These are phyloP conservation scores for Bubo scandiacus DNA, from an alignment of 2,113 vertebrate species.

Conservation along the genomic window DNA sequence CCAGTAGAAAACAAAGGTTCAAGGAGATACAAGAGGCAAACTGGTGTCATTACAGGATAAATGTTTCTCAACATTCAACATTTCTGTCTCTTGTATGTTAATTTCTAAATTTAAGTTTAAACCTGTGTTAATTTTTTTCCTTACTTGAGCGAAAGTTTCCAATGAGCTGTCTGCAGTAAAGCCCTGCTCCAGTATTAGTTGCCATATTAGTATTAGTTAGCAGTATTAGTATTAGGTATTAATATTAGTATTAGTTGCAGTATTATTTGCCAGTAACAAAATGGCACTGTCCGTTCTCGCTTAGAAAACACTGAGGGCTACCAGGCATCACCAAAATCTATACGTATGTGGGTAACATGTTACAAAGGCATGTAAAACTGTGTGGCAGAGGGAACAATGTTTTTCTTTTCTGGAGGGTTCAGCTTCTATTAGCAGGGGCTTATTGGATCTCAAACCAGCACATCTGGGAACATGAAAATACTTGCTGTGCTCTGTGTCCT, in stretches of 20 bases:
- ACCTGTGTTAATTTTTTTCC: neutral
- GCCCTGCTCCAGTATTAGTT: neutral
- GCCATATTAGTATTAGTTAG: neutral
- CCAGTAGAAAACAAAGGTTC: neutral
- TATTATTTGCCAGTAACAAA: neutral
- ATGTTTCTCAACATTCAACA: neutral
- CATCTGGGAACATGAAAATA: neutral
- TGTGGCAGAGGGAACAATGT: neutral
- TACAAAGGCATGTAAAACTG: neutral
- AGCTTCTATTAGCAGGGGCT: neutral
- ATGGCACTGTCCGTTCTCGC: neutral
- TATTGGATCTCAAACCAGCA: neutral
- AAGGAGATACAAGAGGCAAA: neutral
- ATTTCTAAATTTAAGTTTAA: no score
- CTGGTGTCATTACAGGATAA: accelerated
- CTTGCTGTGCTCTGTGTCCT: accelerated
- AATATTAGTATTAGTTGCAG: neutral
- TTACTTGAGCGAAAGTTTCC: neutral
- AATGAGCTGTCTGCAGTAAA: neutral
- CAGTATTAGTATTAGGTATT: neutral
- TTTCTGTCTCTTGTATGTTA: neutral
- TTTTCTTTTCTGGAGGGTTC: neutral
- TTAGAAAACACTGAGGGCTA: neutral
- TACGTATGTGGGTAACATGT: neutral
- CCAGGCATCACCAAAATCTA: neutral